These are phyloP conservation scores for Anomalospiza imberbis DNA, from an alignment of 2,797 vertebrate species.

Conservation along the genomic window DNA sequence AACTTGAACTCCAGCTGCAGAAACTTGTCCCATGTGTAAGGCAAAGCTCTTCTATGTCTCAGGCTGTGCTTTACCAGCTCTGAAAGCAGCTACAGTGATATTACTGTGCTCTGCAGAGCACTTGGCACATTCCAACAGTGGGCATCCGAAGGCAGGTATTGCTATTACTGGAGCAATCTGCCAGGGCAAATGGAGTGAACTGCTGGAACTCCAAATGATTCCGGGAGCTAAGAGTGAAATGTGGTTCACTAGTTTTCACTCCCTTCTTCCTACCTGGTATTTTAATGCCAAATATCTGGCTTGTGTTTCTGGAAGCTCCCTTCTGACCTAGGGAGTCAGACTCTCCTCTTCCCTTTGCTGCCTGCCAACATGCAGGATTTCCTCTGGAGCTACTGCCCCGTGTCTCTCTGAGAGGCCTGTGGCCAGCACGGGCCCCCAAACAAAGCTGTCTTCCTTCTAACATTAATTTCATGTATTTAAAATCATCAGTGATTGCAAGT, in stretches of 20 bases:
- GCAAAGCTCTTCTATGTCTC: background rate
- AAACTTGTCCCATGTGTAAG: background rate
- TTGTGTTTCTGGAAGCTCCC: background rate
- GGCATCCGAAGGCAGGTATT: background rate
- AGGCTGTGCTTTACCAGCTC: background rate
- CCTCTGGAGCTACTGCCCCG: background rate
- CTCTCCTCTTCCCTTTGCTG: background rate
- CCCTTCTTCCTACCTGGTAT: background rate
- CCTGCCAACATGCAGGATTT: background rate
- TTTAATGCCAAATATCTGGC: background rate
- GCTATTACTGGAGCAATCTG: background rate
- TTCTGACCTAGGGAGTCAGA: background rate
- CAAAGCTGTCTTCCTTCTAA: background rate
- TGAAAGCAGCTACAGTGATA: background rate
- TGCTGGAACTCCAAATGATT: background rate
- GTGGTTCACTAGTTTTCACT: background rate
- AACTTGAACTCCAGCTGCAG: background rate
- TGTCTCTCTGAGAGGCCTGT: background rate
- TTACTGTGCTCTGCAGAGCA: background rate
- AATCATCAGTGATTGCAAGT: background rate
- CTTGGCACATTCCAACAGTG: background rate
- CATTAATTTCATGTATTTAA: background rate
- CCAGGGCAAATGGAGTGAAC: background rate
- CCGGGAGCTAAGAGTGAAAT: background rate
- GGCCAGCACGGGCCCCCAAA: background rate